Percentiles rank a stretch among this genome's conserved stretches.
These are phyloP conservation scores for Dione vanillae DNA, from an alignment of 2,888 invertebrate species.

Conservation along the genomic window DNA sequence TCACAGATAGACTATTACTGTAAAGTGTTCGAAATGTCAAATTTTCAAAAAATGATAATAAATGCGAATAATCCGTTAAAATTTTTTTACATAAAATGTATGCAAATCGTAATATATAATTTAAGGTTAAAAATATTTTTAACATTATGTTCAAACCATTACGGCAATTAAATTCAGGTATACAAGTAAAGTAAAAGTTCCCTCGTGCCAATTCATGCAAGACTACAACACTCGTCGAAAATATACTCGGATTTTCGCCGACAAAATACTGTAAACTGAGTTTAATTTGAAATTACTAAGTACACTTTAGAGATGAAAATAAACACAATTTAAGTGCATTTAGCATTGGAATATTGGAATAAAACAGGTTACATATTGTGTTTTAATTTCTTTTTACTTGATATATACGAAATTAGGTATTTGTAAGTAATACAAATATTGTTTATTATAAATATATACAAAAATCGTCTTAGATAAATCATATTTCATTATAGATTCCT, in stretches of 20 bases:
- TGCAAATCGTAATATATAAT: not conserved
- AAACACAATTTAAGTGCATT: not conserved
- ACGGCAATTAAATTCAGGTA: not conserved
- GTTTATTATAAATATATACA: no score
- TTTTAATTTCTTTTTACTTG: not conserved
- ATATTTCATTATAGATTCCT: no score
- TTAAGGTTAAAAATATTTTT: not conserved
- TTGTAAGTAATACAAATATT: not conserved
- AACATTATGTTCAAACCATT: not conserved
- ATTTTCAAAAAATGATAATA: no score
- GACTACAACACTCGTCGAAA: slow-evolving; percentile 8
- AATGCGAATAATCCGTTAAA: no score
- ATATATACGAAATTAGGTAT: not conserved
- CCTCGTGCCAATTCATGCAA: not conserved
- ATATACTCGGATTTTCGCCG: not conserved
- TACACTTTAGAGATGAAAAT: not conserved
- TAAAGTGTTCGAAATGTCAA: no score
- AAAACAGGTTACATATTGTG: not conserved
- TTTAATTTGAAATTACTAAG: not conserved
- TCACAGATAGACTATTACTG: no score
- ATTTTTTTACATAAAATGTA: no score
- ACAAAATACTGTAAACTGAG: not conserved
- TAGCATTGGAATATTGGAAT: not conserved
- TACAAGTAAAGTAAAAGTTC: not conserved
- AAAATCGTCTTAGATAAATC: no score